phyloP scores from a whole-genome alignment of 2,888 invertebrate genomes.

The Malacosoma neustria region DNA sequence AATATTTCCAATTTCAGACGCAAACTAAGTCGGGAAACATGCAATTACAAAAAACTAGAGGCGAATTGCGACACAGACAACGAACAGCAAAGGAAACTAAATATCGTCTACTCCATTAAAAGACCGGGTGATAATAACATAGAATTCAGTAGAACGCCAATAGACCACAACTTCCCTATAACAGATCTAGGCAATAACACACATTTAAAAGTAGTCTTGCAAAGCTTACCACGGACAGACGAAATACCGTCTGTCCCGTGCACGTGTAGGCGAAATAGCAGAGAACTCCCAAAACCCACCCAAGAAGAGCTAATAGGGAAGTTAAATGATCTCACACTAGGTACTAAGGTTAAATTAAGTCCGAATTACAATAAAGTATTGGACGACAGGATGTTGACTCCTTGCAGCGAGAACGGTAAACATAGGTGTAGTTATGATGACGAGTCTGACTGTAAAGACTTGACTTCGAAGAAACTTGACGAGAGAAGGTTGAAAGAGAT shows the following conservation, averaged over 20 bases:
- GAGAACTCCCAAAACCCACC: conserved; percentile 32
- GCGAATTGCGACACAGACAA: conserved; percentile 49
- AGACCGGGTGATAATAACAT: conserved; percentile 77
- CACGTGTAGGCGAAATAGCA: conserved; percentile 53
- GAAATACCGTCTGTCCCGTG: conserved; percentile 78
- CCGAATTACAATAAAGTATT: conserved; percentile 43
- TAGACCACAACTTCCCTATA: conserved; percentile 82
- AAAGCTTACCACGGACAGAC: conserved; percentile 84
- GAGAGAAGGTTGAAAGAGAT: conserved; percentile 60
- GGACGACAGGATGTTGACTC: conserved; percentile 82
- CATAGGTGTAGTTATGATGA: conserved; percentile 85
- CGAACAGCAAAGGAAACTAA: conserved; percentile 46
- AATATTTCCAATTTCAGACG: conserved; percentile 34
- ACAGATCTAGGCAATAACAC: conserved; percentile 79
- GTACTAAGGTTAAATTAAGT: conserved; percentile 22
- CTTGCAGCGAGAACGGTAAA: conserved; percentile 83
- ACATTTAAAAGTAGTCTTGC: conserved; percentile 75
- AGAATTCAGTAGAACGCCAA: conserved; percentile 72
- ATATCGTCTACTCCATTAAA: conserved; percentile 80
- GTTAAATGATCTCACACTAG: conserved; percentile 62
- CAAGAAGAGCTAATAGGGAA: conserved; percentile 54
- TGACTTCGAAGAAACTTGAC: conserved; percentile 46
- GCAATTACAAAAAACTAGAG: conserved; percentile 66
- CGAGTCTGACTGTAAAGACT: conserved; percentile 73
- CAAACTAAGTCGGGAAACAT: conserved; percentile 63